A percentile compares a stretch with the other conserved stretches of the same genome.
phyloP scores from a whole-genome alignment of 1,140 invertebrate genomes.

The Archivesica marissinica region DNA sequence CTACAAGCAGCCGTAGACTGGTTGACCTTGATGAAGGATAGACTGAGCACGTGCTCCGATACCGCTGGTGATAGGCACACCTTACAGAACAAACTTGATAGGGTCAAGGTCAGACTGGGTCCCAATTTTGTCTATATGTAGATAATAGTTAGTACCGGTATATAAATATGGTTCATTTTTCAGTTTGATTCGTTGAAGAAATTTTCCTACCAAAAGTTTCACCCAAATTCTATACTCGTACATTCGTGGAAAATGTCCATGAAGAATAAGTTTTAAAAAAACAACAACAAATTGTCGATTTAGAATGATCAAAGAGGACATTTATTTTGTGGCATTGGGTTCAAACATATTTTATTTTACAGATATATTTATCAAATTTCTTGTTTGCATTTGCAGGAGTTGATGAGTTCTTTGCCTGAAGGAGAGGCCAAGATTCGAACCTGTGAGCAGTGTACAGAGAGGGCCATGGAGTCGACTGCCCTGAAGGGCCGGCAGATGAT shows the following conservation, averaged over 20 bases:
- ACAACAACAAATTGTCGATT: too few relatives aligned
- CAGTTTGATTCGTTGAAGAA: too few relatives aligned
- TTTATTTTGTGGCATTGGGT: not conserved
- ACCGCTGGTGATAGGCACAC: conserved; percentile 93
- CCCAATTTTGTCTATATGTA: too few relatives aligned
- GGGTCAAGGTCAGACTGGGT: conserved; percentile 88
- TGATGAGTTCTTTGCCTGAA: conserved; percentile 94
- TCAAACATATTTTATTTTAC: not conserved
- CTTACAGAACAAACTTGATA: conserved; percentile 94
- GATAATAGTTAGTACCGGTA: too few relatives aligned
- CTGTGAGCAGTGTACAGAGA: conserved; percentile 87
- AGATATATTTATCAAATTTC: not conserved
- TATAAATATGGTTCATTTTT: too few relatives aligned
- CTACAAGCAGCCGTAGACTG: conserved; percentile 79
- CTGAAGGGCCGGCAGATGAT: conserved; percentile 93
- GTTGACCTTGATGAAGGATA: conserved; percentile 93
- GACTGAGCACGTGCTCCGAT: conserved; percentile 94
- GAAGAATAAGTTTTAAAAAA: too few relatives aligned
- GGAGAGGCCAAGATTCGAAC: conserved; percentile 93
- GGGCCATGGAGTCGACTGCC: conserved; percentile 91
- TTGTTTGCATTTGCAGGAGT: conserved; percentile 85
- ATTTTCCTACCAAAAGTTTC: too few relatives aligned
- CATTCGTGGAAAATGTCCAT: too few relatives aligned
- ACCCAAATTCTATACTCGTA: too few relatives aligned
- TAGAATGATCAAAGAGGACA: too few relatives aligned